phyloP scores from a whole-genome alignment of 23 tunicate species.

The Phallusia fumigata region DNA sequence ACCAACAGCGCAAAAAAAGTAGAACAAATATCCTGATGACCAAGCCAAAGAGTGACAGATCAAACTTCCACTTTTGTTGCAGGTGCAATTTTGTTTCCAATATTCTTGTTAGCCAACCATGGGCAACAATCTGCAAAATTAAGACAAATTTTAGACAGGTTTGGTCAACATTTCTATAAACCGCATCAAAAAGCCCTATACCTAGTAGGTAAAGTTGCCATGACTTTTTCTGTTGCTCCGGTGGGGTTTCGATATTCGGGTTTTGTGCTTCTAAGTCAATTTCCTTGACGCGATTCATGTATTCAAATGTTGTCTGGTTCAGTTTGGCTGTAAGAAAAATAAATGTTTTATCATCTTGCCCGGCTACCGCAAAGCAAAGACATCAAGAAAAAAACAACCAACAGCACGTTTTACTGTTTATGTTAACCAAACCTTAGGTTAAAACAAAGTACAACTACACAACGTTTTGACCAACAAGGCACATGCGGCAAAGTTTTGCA shows the following conservation, averaged over 20 bases:
- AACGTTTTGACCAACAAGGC: too few species aligned
- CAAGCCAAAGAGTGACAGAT: background rate
- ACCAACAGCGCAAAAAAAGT: background rate
- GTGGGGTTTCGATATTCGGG: background rate
- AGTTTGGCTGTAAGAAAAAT: background rate
- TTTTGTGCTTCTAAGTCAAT: background rate
- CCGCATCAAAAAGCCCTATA: background rate
- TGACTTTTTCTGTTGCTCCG: background rate
- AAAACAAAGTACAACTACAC: too few species aligned
- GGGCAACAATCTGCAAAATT: background rate
- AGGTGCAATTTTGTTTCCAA: background rate
- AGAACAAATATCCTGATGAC: background rate
- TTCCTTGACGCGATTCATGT: background rate
- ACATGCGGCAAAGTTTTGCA: too few species aligned
- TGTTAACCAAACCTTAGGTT: too few species aligned
- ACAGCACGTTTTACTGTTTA: too few species aligned
- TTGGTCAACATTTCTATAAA: background rate
- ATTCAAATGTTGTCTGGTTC: background rate
- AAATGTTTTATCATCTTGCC: too few species aligned
- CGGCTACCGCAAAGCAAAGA: too few species aligned
- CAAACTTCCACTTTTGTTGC: background rate
- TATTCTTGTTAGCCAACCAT: background rate
- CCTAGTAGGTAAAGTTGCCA: background rate
- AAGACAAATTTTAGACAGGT: background rate
- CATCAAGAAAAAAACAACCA: too few species aligned